phyloP scores from a whole-genome alignment of 2,888 invertebrate genomes.

The Ctena decussata region DNA sequence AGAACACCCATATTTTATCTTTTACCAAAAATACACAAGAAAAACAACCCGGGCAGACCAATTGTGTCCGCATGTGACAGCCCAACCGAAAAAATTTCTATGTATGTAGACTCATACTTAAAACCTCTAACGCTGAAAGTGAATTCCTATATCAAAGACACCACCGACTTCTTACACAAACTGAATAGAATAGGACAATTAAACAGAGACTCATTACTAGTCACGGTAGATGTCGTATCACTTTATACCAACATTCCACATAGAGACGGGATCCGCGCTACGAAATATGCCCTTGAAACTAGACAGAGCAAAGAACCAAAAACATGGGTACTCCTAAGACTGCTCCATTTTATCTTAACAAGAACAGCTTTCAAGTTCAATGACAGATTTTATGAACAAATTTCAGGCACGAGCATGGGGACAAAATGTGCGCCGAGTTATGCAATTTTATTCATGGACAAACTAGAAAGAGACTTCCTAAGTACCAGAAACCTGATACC shows the following conservation, averaged over 20 bases:
- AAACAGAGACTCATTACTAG: neutral
- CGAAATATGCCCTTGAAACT: neutral
- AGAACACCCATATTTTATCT: conserved; percentile 20
- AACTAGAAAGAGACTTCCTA: neutral
- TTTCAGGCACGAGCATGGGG: conserved; percentile 32
- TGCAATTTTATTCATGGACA: too few relatives aligned
- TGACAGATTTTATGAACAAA: too few relatives aligned
- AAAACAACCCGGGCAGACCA: conserved; percentile 21
- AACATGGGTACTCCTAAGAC: neutral
- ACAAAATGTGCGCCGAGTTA: neutral
- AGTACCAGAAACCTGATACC: neutral
- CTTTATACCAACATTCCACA: neutral
- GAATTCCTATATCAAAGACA: neutral
- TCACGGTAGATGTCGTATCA: neutral
- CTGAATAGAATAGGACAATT: neutral
- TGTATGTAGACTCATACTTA: neutral
- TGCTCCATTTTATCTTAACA: conserved; percentile 15
- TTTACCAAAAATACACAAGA: conserved; percentile 20
- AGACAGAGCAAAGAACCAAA: too few relatives aligned
- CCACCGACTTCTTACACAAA: neutral
- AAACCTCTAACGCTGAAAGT: neutral
- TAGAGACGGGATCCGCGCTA: neutral
- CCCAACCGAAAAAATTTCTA: neutral
- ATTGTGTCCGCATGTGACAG: conserved; percentile 24
- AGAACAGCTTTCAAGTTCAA: too few relatives aligned